phyloP scores from a whole-genome alignment of 1,140 invertebrate genomes.

The Proales similis region DNA sequence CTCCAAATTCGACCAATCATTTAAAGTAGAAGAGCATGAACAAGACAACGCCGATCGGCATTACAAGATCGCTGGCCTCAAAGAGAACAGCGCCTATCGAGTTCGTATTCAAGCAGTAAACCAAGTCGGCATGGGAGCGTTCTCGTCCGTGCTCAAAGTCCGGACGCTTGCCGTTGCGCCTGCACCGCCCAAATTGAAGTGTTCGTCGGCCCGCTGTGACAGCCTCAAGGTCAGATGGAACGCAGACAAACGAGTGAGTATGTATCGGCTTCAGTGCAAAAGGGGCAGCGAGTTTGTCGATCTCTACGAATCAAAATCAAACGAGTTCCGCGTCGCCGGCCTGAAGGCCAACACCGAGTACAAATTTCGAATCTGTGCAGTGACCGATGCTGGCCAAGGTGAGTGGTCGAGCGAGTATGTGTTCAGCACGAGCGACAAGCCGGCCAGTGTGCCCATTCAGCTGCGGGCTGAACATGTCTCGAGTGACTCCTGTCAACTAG shows the following conservation, averaged over 20 bases:
- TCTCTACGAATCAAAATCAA: conserved; percentile 68
- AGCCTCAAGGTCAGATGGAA: conserved; percentile 74
- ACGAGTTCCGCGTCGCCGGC: conserved; percentile 69
- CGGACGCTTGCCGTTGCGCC: conserved; percentile 69
- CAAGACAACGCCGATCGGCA: conserved; percentile 54
- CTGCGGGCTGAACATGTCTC: background rate
- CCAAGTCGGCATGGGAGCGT: conserved; percentile 68
- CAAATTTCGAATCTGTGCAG: conserved; percentile 71
- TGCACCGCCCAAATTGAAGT: conserved; percentile 65
- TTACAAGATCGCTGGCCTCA: no score
- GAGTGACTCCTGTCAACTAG: background rate
- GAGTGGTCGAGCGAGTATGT: conserved; percentile 63
- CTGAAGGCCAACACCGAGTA: conserved; percentile 69
- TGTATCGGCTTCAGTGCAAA: background rate
- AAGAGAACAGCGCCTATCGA: conserved; percentile 48
- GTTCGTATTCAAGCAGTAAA: conserved; percentile 73
- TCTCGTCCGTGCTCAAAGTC: conserved; percentile 63
- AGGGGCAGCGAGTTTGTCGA: conserved; percentile 1
- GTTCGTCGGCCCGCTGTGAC: conserved; percentile 65
- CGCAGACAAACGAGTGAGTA: conserved; percentile 3
- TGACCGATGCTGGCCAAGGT: conserved; percentile 72
- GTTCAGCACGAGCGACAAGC: conserved; percentile 65
- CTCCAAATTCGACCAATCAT: background rate
- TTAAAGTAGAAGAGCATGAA: conserved; percentile 50
- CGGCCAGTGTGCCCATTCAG: conserved; percentile 65